phyloP scores from a whole-genome alignment of 2,888 invertebrate genomes.

The Anthophora plumipes region DNA sequence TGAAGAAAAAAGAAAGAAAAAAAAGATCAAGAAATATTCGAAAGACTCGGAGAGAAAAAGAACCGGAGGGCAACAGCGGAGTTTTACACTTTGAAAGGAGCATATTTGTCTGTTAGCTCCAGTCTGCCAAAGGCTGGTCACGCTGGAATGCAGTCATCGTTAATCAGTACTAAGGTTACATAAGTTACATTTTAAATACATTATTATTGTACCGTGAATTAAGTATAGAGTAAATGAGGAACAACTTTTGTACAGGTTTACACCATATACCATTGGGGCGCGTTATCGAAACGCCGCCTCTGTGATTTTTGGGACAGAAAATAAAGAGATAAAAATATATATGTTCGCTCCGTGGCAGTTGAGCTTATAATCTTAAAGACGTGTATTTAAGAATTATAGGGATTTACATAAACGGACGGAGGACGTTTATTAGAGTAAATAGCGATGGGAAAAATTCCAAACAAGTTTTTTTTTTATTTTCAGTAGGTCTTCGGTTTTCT shows the following conservation, averaged over 20 bases:
- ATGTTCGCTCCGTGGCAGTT: constrained; percentile 66
- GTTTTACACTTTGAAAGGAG: constrained; percentile 82
- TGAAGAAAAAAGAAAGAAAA: too few relatives aligned
- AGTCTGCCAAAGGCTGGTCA: constrained; percentile 84
- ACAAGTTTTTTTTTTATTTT: too few relatives aligned
- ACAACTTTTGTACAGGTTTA: constrained; percentile 81
- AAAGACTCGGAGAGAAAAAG: constrained; percentile 63
- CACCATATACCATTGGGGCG: constrained; percentile 76
- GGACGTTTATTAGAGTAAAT: constrained; percentile 46
- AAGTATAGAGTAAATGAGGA: constrained; percentile 77
- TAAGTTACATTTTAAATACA: constrained; percentile 84
- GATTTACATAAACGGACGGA: constrained; percentile 49
- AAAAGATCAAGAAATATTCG: constrained; percentile 69
- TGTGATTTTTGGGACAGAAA: constrained; percentile 81
- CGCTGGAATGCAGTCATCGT: constrained; percentile 84
- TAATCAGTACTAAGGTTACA: constrained; percentile 84
- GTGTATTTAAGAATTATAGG: constrained; percentile 52
- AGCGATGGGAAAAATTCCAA: too few relatives aligned
- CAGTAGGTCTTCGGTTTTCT: too few relatives aligned
- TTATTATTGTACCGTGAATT: constrained; percentile 82
- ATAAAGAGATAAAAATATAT: constrained; percentile 70
- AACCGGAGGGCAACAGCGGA: constrained; percentile 74
- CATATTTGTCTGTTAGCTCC: constrained; percentile 85
- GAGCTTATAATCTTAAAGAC: constrained; percentile 61
- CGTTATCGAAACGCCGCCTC: constrained; percentile 76